These are phyloP conservation scores for Diorhabda carinulata DNA, from an alignment of 1,140 invertebrate species.

Conservation along the genomic window DNA sequence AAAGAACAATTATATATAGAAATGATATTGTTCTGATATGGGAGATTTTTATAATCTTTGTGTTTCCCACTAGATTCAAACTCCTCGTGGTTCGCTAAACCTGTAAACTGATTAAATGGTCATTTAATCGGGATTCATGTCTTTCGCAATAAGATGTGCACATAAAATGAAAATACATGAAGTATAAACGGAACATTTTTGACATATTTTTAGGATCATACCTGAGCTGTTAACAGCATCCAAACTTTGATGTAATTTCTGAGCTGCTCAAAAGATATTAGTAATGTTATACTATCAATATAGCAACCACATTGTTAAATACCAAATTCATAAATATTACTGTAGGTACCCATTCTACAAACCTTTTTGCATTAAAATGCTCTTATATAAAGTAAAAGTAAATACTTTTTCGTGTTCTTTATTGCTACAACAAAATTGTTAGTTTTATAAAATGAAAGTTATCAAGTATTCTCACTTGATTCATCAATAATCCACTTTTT, in stretches of 20 bases:
- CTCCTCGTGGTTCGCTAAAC: too few relatives aligned
- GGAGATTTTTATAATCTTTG: too few relatives aligned
- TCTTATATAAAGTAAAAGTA: neutral
- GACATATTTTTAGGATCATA: slow-evolving; percentile 44
- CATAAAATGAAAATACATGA: too few relatives aligned
- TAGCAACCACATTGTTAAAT: neutral
- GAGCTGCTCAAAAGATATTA: slow-evolving; percentile 54
- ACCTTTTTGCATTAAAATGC: neutral
- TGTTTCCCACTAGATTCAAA: too few relatives aligned
- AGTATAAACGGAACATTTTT: too few relatives aligned
- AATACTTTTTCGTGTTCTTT: neutral
- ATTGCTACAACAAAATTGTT: slow-evolving; percentile 4
- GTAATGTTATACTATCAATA: slow-evolving; percentile 27
- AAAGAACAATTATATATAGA: too few relatives aligned
- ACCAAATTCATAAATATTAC: neutral
- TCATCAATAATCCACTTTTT: slow-evolving; percentile 13
- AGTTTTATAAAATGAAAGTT: neutral
- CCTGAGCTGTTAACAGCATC: slow-evolving; percentile 61
- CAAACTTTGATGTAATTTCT: slow-evolving; percentile 61
- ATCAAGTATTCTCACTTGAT: neutral
- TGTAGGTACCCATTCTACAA: neutral
- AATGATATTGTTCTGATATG: too few relatives aligned
- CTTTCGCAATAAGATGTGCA: too few relatives aligned
- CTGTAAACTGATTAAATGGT: too few relatives aligned
- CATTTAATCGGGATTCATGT: too few relatives aligned